A percentile compares a stretch with the other conserved stretches of the same genome.
Conservation (phyloP, 2,113 vertebrate genomes). For the Climacteris rufus region DNA sequence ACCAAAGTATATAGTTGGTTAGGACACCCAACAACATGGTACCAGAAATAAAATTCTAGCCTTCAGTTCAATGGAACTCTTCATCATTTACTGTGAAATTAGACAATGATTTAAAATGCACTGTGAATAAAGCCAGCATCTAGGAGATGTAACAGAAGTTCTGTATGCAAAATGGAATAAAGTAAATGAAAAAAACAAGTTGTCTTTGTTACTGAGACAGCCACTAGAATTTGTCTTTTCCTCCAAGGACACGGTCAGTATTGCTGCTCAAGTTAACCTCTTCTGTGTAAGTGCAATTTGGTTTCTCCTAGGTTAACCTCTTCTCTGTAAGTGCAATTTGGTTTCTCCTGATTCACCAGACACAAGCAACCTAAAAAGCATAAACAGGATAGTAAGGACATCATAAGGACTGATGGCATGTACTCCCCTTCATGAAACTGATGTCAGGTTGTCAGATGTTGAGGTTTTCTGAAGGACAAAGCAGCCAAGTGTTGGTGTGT, state of each 20-base stretch:
- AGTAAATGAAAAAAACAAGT: neutral
- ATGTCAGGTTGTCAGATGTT: no score
- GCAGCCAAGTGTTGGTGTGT: neutral
- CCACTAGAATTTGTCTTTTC: neutral
- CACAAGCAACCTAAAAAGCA: neutral
- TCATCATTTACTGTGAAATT: neutral
- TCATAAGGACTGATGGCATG: neutral
- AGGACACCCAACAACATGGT: neutral
- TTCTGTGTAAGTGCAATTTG: neutral
- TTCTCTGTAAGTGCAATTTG: neutral
- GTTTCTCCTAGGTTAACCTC: neutral
- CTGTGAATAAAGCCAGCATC: neutral
- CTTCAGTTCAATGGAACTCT: neutral
- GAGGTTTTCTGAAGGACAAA: neutral
- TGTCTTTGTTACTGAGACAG: neutral
- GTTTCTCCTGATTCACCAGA: neutral
- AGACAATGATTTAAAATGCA: neutral
- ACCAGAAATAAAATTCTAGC: neutral
- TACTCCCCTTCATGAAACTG: neutral
- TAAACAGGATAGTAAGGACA: neutral
- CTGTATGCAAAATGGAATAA: neutral
- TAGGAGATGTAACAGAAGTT: neutral
- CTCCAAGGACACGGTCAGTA: neutral
- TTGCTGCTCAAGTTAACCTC: neutral
- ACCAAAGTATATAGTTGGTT: neutral